Evolutionary conservation across 2,113 vertebrate genomes (phyloP).

Genomic region (Cynoglossus semilaevis): DNA sequence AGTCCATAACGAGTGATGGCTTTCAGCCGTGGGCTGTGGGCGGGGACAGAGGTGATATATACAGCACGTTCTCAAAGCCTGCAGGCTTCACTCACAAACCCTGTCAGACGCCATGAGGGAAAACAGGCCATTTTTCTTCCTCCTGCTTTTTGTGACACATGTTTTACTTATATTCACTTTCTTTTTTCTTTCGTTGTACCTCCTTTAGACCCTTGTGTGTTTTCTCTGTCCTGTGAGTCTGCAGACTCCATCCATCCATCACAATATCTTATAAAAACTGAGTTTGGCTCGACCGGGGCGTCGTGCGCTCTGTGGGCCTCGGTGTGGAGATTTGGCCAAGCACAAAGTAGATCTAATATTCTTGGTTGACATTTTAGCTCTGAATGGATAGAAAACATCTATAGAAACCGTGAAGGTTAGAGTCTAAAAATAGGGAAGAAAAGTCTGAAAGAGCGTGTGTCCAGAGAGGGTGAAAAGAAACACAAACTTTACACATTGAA

Average conservation of each 20-base stretch:
- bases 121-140: not conserved
- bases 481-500: not conserved
- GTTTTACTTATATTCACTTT: not conserved
- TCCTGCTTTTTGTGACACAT: not conserved
- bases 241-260: not conserved
- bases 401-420: conserved; percentile 64
- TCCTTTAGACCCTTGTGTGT: not conserved
- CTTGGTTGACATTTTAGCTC: conserved; percentile 56
- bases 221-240: not conserved
- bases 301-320: conserved; percentile 5
- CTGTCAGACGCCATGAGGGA: not conserved
- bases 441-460: conserved; percentile 8
- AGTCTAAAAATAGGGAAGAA: conserved; percentile 48
- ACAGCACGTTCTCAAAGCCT: not conserved
- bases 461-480: conserved; percentile 7
- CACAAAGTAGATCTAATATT: conserved; percentile 14
- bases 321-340: conserved; percentile 1
- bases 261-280: not conserved
- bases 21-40: too few relatives aligned
- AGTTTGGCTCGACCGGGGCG: not conserved
- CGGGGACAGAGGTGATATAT: conserved; percentile 11
- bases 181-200: not conserved
- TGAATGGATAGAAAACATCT: conserved; percentile 53
- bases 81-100: not conserved
- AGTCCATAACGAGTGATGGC: conserved; percentile 14